phyloP scores from a whole-genome alignment of 2,113 vertebrate genomes.

The Etheostoma spectabile region DNA sequence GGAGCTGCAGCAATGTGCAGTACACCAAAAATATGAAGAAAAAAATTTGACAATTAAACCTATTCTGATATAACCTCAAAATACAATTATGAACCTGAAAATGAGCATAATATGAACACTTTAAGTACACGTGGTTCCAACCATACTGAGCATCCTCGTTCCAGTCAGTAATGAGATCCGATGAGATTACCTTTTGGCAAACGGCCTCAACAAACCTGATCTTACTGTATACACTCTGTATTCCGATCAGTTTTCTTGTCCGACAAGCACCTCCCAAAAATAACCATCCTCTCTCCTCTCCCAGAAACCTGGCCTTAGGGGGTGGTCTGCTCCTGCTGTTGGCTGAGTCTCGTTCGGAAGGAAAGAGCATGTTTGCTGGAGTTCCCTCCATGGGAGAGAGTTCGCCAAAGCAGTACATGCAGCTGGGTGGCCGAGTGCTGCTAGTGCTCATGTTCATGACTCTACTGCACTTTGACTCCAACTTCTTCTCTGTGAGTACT shows the following conservation, averaged over 20 bases:
- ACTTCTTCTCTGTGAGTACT: constrained; percentile 93
- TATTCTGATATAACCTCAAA: too few relatives aligned
- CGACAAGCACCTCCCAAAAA: constrained; percentile 11
- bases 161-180: neutral
- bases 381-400: constrained; percentile 97
- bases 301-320: constrained; percentile 95
- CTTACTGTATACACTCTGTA: neutral
- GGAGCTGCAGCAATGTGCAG: too few relatives aligned
- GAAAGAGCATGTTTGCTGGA: constrained; percentile 98
- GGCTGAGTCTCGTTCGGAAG: constrained; percentile 95
- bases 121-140: neutral
- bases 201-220: neutral
- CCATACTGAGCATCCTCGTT: neutral
- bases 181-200: neutral
- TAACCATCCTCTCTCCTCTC: neutral
- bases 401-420: constrained; percentile 99
- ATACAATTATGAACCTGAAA: too few relatives aligned
- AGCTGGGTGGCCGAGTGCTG: constrained; percentile 93
- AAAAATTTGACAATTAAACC: too few relatives aligned
- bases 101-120: too few relatives aligned
- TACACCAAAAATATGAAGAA: too few relatives aligned
- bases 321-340: constrained; percentile 94
- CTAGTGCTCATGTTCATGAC: constrained; percentile 99
- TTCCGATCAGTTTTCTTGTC: neutral
- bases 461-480: constrained; percentile 94